Conservation (phyloP, 1,140 invertebrate species). For the Zeugodacus cucurbitae region DNA sequence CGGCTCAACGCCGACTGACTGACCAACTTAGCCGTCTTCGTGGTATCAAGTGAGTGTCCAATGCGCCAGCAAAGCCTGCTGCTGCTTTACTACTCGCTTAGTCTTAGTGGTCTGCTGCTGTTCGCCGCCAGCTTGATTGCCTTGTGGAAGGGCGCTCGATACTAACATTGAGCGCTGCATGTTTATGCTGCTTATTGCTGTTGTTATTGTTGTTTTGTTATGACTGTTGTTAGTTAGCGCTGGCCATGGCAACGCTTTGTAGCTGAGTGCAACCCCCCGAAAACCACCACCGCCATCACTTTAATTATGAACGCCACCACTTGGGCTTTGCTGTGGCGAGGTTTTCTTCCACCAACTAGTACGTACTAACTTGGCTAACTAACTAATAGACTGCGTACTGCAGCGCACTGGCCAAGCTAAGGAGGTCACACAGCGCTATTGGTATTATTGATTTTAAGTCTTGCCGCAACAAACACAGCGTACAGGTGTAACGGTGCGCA, state of each 20-base stretch:
- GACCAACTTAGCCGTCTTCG: background rate
- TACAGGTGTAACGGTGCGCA: constrained; percentile 13
- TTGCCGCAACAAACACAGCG: background rate
- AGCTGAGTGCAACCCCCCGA: constrained; percentile 4
- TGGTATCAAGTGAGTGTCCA: background rate
- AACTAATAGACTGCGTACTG: constrained; percentile 15
- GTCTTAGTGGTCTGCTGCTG: background rate
- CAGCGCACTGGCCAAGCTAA: background rate
- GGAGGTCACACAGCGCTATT: constrained; percentile 12
- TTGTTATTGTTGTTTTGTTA: background rate
- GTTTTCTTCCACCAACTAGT: background rate
- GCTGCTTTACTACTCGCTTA: background rate
- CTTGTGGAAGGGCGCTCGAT: constrained; percentile 1
- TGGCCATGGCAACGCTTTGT: constrained; percentile 27
- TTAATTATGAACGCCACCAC: background rate
- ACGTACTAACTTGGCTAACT: constrained; percentile 31
- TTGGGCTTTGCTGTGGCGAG: background rate
- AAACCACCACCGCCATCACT: constrained; percentile 47
- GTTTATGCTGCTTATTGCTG: background rate
- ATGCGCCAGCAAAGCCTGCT: background rate
- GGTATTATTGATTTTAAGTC: constrained; percentile 50
- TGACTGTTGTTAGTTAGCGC: background rate
- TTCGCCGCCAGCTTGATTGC: background rate
- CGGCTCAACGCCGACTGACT: constrained; percentile 15
- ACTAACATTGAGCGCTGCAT: background rate